Evolutionary conservation across 2,113 vertebrate species (phyloP).

Genomic region (Actinemys pallida): DNA sequence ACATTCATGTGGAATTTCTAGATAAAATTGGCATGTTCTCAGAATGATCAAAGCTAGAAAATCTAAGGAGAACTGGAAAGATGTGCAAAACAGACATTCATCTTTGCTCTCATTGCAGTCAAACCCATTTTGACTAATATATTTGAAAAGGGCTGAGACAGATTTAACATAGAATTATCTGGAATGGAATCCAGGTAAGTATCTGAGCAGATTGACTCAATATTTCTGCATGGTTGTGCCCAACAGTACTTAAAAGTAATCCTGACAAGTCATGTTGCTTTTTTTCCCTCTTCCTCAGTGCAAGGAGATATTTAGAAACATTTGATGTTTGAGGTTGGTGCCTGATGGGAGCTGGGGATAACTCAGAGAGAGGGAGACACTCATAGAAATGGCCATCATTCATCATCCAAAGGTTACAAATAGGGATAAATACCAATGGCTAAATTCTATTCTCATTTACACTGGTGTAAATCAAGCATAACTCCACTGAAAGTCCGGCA

Average conservation of each 20-base stretch:
- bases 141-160: background rate
- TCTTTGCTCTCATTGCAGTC: background rate
- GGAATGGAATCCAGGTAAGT: background rate
- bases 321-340: background rate
- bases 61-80: background rate
- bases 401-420: background rate
- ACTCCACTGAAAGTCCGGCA: background rate
- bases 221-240: accelerated
- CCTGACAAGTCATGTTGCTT: background rate
- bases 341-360: background rate
- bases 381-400: background rate
- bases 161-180: background rate
- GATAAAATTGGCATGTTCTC: background rate
- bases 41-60: background rate
- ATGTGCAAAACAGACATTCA: background rate
- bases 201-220: accelerated
- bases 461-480: background rate
- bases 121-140: background rate
- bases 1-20: background rate
- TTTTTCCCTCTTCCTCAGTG: background rate
- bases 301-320: background rate
- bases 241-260: background rate
- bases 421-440: background rate
- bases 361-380: background rate
- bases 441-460: background rate